phyloP scores from a whole-genome alignment of 2,888 invertebrate species.

The Chymomyza fuscimana region DNA sequence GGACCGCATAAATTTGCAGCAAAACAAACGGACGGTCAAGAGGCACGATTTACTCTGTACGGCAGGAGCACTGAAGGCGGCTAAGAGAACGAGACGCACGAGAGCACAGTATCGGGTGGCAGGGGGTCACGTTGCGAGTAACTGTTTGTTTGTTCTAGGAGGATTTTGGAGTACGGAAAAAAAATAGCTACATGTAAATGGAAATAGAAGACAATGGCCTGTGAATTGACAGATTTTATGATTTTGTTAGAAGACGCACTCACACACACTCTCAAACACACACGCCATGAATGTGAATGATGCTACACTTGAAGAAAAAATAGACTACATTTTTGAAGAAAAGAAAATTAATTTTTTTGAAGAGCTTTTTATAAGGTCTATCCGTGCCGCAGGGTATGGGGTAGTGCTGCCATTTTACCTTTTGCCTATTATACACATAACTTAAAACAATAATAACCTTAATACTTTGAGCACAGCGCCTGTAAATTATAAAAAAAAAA shows the following conservation, averaged over 20 bases:
- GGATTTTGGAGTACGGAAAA: slow-evolving; percentile 5
- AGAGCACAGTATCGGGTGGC: no score
- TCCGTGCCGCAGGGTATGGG: no score
- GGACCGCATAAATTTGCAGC: slow-evolving; percentile 67
- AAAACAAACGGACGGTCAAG: slow-evolving; percentile 24
- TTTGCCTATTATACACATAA: no score
- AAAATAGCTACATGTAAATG: slow-evolving; percentile 4
- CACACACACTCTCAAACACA: slow-evolving; percentile 1
- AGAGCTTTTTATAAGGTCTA: no score
- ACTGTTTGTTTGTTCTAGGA: slow-evolving; percentile 10
- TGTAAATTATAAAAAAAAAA: no score
- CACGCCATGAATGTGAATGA: neutral
- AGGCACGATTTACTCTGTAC: neutral
- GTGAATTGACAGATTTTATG: slow-evolving; percentile 69
- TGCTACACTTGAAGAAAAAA: neutral
- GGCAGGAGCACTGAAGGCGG: slow-evolving; percentile 14
- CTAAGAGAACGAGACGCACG: slow-evolving; percentile 12
- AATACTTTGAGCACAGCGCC: no score
- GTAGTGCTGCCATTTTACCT: no score
- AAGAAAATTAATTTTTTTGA: neutral
- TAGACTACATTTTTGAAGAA: neutral
- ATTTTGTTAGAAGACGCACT: neutral
- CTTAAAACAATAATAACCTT: no score
- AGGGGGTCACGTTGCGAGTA: neutral
- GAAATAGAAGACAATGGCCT: slow-evolving; percentile 65